Evolutionary conservation across 92 coral and sea anemone genomes (phyloP), one percentile per base, ranked within the genome.

Genomic region (Parazoanthus atlanticus): DNA sequence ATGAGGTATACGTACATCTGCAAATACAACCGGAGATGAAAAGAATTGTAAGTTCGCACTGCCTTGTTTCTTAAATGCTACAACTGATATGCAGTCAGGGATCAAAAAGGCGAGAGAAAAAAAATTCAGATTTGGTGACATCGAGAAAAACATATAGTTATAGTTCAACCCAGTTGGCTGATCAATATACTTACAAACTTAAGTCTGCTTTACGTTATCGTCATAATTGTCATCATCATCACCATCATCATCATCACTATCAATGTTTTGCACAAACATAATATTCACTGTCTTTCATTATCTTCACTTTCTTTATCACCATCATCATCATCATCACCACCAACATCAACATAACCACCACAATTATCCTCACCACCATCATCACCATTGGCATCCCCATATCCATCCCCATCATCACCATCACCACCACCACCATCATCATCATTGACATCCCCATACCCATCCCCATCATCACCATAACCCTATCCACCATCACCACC

Each of bases 1-100:
- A 64, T 90, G 98, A 75, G 94, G 91, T 81, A 94, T 76, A 29
- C 94, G 96, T 13, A 89, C 79, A 86, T 89, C 99, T 96, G 74
- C 12, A 56, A 88, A 43, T 19, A 52, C 21, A 52, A 12, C 19
- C 19, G 12, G 58, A 52, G 19, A 52, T 15, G 58, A 52, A 52
- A 13, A 12, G 19, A 13, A 12, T 13, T 52, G 58, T 49, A 3
- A 21, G 8, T 23, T 21, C 69, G 17, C 26, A 16, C 66, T 56
- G 66, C 25, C 16, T 25, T 16, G 1, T 56, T 16, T 16, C 66
- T 17, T 17, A 17, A 56, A 56, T 56, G 66, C 66, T 56, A 16
- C 66, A 56, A 56, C 66, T 56, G 6, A 16, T 3, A 1, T 56
- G 23, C 65, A 56, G 25, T 56, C 65, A 13, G 1, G 65, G 23